Conservation (phyloP, 2,113 vertebrate species). For the Mohoua ochrocephala region DNA sequence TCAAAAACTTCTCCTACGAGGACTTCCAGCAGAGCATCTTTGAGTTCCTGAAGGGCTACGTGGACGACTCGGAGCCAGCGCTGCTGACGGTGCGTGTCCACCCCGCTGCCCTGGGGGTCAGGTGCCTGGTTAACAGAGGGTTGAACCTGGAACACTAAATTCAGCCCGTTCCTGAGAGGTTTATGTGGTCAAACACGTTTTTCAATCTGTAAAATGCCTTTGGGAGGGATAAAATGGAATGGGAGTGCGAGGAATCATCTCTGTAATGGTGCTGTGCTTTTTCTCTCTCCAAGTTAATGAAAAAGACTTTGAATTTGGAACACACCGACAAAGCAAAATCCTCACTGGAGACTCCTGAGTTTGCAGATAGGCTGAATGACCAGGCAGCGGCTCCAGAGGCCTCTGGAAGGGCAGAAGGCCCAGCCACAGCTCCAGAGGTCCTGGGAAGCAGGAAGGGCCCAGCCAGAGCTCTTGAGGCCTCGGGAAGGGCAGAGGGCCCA, state of each 20-base stretch:
- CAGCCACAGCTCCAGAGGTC: neutral
- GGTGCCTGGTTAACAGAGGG: neutral
- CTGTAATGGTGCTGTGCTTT: neutral
- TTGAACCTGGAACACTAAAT: neutral
- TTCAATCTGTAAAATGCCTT: accelerated
- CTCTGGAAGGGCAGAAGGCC: neutral
- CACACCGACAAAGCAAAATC: accelerated
- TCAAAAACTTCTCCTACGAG: slow-evolving; percentile 77
- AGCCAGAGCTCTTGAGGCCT: neutral
- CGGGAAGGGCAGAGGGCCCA: accelerated
- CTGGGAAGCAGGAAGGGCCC: neutral
- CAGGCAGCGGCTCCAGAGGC: neutral
- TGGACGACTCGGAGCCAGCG: slow-evolving; percentile 70
- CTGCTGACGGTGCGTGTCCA: slow-evolving; percentile 73
- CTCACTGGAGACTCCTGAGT: accelerated
- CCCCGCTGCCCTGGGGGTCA: neutral
- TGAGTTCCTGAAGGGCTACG: slow-evolving; percentile 72
- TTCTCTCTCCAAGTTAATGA: slow-evolving; percentile 59
- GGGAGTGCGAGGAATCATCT: neutral
- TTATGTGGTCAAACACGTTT: accelerated
- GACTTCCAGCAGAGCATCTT: slow-evolving; percentile 80
- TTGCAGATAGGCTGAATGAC: neutral
- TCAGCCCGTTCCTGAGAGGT: accelerated
- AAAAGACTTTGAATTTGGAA: slow-evolving; percentile 46
- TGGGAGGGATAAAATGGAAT: neutral